phyloP scores from a whole-genome alignment of 2,888 invertebrate genomes.

The Rhogogaster chlorosoma region DNA sequence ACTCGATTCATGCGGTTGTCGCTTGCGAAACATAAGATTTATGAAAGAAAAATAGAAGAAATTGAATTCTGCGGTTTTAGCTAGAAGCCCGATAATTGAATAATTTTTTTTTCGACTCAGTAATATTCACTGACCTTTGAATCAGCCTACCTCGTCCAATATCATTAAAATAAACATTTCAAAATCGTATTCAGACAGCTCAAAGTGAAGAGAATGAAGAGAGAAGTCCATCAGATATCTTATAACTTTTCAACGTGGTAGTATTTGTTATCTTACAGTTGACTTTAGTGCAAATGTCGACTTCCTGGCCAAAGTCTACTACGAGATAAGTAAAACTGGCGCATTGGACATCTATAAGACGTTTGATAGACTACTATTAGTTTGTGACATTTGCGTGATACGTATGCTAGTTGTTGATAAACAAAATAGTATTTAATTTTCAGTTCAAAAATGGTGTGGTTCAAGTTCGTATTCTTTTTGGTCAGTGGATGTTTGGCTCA shows the following conservation, averaged over 20 bases:
- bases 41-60: not conserved
- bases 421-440: not conserved
- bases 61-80: not conserved
- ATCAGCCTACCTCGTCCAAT: not conserved
- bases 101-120: not conserved
- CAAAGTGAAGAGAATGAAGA: too few species aligned
- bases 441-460: conserved; percentile 60
- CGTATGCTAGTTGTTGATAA: not conserved
- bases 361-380: too few species aligned
- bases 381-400: not conserved
- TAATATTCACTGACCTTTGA: not conserved
- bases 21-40: not conserved
- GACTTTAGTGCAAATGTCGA: too few species aligned
- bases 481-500: conserved; percentile 77
- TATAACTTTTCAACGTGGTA: too few species aligned
- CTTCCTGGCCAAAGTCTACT: too few species aligned
- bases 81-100: not conserved
- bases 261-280: too few species aligned
- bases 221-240: too few species aligned
- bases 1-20: not conserved
- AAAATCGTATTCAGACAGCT: not conserved
- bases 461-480: conserved; percentile 61
- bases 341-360: too few species aligned
- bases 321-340: too few species aligned
- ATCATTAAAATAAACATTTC: not conserved